Evolutionary conservation across 2,797 vertebrate genomes (phyloP), one percentile per base, ranked within the genome.

Genomic region (Rhabdomys pumilio): DNA sequence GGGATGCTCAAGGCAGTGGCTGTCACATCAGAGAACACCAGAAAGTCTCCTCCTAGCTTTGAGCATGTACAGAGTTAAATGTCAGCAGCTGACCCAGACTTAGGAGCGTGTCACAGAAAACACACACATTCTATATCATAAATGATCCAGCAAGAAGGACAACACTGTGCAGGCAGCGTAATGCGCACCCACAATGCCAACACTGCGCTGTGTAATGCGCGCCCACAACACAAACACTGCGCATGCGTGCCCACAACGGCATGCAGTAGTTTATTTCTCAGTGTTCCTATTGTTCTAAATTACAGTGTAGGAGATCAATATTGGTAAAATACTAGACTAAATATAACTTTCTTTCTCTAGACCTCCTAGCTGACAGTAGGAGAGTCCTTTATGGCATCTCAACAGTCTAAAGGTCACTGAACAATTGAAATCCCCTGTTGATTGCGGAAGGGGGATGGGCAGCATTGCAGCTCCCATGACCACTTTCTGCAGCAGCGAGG

Each of bases 301-400:
- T 86, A 57, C 26, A 86, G 83, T 79, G 82, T 34, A 17, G 47
- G 53, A 12, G 82, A 38, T 86, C 91, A 86, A 57, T 85, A 86
- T 91, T 91, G 90, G 79, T 79, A 44, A 65, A 86, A 86, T 67
- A 86, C 19, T 77, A 67, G 91, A 77, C 61, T 75, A 85, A 65
- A 77, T 53, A 17, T 55, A 41, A 77, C 59, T 34, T 84, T 63
- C 80, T 83, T 59, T 75, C 44, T 77, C 59, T 55, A 17, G 22
- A 26, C 50, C 63, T 69, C 50, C 31, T 17, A 57, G 55, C 91
- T n/a, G 83, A 69, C 61, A 55, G 61, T 67, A 3, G 44, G 83
- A 85, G 82, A 59, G 50, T 26, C 22, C 72, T 44, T 77, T 44
- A 29, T 47, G 61, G 73, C 11, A n/a, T 87, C 73, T 41, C 83